phyloP scores from a whole-genome alignment of 2,797 vertebrate genomes.

The Acanthopagrus latus region DNA sequence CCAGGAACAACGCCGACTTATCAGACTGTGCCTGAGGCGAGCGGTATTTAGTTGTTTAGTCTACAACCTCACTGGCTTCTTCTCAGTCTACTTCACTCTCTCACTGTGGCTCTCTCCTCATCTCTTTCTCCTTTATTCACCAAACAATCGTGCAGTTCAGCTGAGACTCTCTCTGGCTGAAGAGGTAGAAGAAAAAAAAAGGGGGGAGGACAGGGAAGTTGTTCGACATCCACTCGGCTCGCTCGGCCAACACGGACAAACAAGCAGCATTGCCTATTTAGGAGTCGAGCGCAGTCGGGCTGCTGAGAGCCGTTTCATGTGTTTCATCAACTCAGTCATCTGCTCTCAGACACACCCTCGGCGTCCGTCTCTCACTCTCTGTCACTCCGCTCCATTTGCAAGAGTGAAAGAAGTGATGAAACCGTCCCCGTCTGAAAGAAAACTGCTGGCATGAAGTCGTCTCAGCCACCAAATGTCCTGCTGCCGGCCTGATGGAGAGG shows the following conservation, averaged over 20 bases:
- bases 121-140: conserved; percentile 20
- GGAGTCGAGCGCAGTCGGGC: conserved; percentile 60
- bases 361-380: not conserved
- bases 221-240: conserved; percentile 24
- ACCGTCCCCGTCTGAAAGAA: conserved; percentile 21
- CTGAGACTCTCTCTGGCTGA: not conserved
- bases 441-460: conserved; percentile 36
- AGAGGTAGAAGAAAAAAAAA: not conserved
- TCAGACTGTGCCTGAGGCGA: too few relatives aligned
- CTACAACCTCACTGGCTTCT: not conserved
- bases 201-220: not conserved
- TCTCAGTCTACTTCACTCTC: not conserved
- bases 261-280: conserved; percentile 81
- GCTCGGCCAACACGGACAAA: conserved; percentile 44
- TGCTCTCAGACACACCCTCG: conserved; percentile 28
- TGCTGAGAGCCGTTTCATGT: conserved; percentile 38
- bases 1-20: too few relatives aligned
- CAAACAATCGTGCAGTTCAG: conserved; percentile 4
- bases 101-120: not conserved
- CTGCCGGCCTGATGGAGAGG: conserved; percentile 16
- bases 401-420: conserved; percentile 60
- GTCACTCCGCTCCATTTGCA: conserved; percentile 40
- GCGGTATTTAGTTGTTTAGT: too few relatives aligned
- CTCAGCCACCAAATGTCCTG: conserved; percentile 25
- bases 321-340: conserved; percentile 54